phyloP scores from a whole-genome alignment of 1,140 invertebrate species.

The Pseudomyrmex cubaensis region DNA sequence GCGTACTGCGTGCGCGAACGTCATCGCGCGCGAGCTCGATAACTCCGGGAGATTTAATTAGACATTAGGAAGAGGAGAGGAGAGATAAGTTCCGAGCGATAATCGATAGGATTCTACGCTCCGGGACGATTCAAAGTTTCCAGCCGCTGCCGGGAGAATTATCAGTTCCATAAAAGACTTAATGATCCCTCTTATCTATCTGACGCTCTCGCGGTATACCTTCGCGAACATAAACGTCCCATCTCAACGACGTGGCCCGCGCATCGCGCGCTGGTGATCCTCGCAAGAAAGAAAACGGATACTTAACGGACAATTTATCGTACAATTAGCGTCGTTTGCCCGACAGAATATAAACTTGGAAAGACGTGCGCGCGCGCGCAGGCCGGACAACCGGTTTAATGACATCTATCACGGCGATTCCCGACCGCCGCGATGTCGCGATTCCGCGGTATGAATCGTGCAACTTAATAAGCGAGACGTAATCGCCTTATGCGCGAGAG shows the following conservation, averaged over 20 bases:
- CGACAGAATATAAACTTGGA: slow-evolving; percentile 64
- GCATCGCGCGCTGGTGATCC: slow-evolving; percentile 10
- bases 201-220: slow-evolving; percentile 66
- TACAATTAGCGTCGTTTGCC: slow-evolving; percentile 73
- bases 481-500: not conserved
- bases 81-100: not conserved
- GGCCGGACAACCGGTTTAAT: slow-evolving; percentile 69
- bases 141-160: not conserved
- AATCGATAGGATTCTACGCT: slow-evolving; percentile 11
- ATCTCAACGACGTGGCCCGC: not conserved
- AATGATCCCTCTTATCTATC: slow-evolving; percentile 61
- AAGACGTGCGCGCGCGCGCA: slow-evolving; percentile 40
- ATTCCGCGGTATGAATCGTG: slow-evolving; percentile 33
- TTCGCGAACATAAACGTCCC: slow-evolving; percentile 52
- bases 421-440: slow-evolving; percentile 44
- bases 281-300: slow-evolving; percentile 25
- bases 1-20: not conserved
- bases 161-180: slow-evolving; percentile 60
- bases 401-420: slow-evolving; percentile 41
- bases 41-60: slow-evolving; percentile 22
- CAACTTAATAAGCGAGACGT: slow-evolving; percentile 58
- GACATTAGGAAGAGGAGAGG: not conserved
- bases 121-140: slow-evolving; percentile 14
- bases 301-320: slow-evolving; percentile 73
- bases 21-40: not conserved